Base-by-base conservation (phyloP, 2,888 invertebrate species). In the Eudasyphora cyanicolor region DNA sequence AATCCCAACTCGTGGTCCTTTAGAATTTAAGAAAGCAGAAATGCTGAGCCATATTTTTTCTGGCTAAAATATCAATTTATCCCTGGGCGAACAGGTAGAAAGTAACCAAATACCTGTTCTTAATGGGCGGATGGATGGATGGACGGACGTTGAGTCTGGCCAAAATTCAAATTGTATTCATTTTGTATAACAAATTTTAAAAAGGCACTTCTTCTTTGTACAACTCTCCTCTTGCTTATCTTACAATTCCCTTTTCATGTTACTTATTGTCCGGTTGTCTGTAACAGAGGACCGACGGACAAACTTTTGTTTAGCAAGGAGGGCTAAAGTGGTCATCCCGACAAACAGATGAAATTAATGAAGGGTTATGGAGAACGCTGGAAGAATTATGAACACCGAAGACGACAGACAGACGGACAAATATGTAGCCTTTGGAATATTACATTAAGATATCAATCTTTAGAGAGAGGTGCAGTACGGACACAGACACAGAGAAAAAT, bases 61-160 rank as follows among this genome's bases (percentile, higher is more conserved):
- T 49, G 2, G 49, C 5, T 3, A 17, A n/a, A 17, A 49, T 21
- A 19, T 57, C 24, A 69, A 60, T 74, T 49, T 49, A 21, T 49
- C 62, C 75, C 57, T 14, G 17, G n/a, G n/a, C n/a, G n/a, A n/a
- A n/a, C 82, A 82, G 75, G 82, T 82, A 82, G 75, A 82, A 79
- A 76, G 78, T 79, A 42, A 14, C 17, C 21, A 57, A 14, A 51
- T 69, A 79, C 78, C 32, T 54, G 82, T 79, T 82, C 2, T 57
- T 51, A 6, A 51, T n/a, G 2, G 24, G 1, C 57, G 12, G 12
- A 21, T 12, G 19, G 24, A 27, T 27, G 24, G 24, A 24, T 1
- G 51, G 19, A 4, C 51, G 51, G 5, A 19, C 17, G 29, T 24
- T n/a, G n/a, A n/a, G n/a, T n/a, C n/a, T n/a, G n/a, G n/a, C n/a